These are phyloP conservation scores for Nesogale talazaci DNA, from an alignment of 2,113 vertebrate genomes.

Conservation along the genomic window DNA sequence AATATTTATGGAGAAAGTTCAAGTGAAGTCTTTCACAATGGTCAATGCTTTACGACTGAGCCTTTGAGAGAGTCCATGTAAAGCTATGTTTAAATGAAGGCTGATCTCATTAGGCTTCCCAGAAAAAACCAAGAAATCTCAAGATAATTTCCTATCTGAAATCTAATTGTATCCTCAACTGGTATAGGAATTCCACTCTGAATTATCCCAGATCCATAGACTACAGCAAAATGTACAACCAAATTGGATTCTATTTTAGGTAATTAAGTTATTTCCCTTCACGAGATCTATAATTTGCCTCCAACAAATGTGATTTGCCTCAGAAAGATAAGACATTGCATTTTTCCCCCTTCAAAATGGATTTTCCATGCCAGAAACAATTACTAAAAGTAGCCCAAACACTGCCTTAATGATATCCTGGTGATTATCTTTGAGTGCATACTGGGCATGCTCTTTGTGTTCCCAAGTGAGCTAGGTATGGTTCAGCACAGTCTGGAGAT, in stretches of 20 bases:
- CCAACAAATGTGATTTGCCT: constrained; percentile 78
- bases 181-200: constrained; percentile 65
- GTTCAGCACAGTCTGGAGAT: constrained; percentile 37
- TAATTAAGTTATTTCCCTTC: constrained; percentile 79
- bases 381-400: constrained; percentile 76
- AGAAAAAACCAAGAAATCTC: constrained; percentile 72
- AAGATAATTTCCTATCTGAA: constrained; percentile 77
- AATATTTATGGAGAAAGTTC: constrained; percentile 82
- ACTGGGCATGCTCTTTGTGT: background rate
- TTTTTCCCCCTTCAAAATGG: constrained; percentile 73
- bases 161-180: constrained; percentile 78
- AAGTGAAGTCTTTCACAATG: constrained; percentile 70
- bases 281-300: constrained; percentile 75
- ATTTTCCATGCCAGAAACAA: constrained; percentile 76
- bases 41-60: constrained; percentile 53
- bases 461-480: constrained; percentile 4
- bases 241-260: constrained; percentile 81
- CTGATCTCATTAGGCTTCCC: constrained; percentile 74
- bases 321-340: constrained; percentile 73
- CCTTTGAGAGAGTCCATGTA: constrained; percentile 59
- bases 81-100: constrained; percentile 71
- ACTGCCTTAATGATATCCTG: constrained; percentile 70
- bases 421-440: constrained; percentile 34
- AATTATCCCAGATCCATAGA: constrained; percentile 74
- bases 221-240: constrained; percentile 66